Base-by-base conservation (phyloP, 2,797 vertebrate species). In the Gastrophryne carolinensis region DNA sequence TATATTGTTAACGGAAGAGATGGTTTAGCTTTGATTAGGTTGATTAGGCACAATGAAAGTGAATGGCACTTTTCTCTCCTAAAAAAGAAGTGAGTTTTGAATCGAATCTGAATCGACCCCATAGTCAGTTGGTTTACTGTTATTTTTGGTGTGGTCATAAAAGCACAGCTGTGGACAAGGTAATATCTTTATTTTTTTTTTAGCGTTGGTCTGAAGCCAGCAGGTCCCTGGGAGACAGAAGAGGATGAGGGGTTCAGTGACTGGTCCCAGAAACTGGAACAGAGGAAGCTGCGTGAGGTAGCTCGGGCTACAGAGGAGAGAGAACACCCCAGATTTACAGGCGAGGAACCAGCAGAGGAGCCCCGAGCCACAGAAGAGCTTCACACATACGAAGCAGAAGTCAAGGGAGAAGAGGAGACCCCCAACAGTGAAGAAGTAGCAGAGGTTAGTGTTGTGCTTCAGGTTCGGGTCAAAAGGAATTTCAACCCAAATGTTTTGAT, bases 161-260 rank as follows among this genome's bases (percentile, higher is more conserved):
- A 44, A 44, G 39, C 7, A n/a, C 39, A 44, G 39, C 15, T 44
- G 39, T 17, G 35, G 35, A 35, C 3, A 39, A 39, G 35, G 2
- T 5, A 44, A 44, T 44, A 17, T 13, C 17, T 44, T 44, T 44
- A 4, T 17, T 44, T 34, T 0, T 1, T 56, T 81, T 81, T 57
- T 84, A 94, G 93, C 81, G 80, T 79, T 39, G 87, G 89, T 4
- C 84, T 88, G 57, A 93, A 93, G 81, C 86, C 92, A 9, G 75
- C 83, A 0, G 84, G 87, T 69, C 73, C 83, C 32, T 79, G 84
- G 0, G 92, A 91, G 62, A 80, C 90, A 83, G 96, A 97, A 10
- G 96, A 97, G 67, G 96, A 97, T 0, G 95, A 97, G 65, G 95
- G 95, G 1, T 97, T 98, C 83, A 90, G 95, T 0, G 95, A 96